Conservation (phyloP, 2,113 vertebrate species). For the Micronycteris hirsuta region DNA sequence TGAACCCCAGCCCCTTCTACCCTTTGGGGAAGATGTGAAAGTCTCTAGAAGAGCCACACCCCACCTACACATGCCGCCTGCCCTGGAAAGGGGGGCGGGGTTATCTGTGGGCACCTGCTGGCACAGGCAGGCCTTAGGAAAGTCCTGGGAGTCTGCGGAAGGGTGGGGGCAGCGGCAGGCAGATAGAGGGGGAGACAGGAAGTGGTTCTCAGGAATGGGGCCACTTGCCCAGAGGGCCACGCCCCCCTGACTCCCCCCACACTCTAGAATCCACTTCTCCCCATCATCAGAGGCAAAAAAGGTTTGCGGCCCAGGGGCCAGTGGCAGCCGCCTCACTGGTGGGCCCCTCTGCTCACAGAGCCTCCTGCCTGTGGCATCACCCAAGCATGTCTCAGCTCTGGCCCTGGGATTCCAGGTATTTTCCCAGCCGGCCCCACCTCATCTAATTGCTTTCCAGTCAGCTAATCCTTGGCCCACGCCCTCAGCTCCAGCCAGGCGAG, state of each 20-base stretch:
- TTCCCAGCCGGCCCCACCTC: conserved; percentile 70
- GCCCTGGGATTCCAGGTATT: conserved; percentile 71
- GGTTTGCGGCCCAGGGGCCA: not conserved
- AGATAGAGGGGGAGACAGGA: not conserved
- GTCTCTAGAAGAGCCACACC: not conserved
- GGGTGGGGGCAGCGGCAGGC: too few species aligned
- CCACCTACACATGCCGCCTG: too few species aligned
- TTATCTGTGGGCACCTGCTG: not conserved
- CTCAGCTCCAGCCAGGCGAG: conserved; percentile 62
- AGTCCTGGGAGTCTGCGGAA: not conserved
- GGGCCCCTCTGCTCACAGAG: not conserved
- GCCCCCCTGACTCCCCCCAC: not conserved
- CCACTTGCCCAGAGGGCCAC: not conserved
- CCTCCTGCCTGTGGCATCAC: not conserved
- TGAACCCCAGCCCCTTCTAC: not conserved
- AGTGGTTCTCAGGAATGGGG: not conserved
- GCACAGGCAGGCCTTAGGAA: not conserved
- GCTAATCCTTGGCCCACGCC: conserved; percentile 67
- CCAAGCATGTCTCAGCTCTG: conserved; percentile 57
- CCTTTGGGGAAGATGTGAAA: not conserved
- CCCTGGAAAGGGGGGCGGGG: not conserved
- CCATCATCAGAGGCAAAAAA: not conserved
- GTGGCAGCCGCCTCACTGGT: not conserved
- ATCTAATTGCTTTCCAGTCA: conserved; percentile 74
- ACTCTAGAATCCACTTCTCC: not conserved